phyloP scores from a whole-genome alignment of 2,113 vertebrate genomes.

The Pycnonotus jocosus region DNA sequence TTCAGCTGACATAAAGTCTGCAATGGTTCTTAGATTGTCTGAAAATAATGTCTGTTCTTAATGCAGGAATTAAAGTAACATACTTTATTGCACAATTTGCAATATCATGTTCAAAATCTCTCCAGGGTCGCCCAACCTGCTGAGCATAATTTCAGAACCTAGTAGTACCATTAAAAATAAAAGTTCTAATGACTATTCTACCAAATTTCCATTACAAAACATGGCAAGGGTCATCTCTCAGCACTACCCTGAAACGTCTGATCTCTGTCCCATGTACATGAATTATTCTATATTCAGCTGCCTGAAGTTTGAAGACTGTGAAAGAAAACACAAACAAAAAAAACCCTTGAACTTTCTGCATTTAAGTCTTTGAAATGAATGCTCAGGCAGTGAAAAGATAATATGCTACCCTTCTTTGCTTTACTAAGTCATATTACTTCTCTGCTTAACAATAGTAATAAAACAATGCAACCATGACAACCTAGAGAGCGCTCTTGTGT shows the following conservation, averaged over 20 bases:
- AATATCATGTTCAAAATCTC: not conserved
- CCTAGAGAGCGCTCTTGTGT: not conserved
- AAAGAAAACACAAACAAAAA: fast-evolving
- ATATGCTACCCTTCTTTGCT: not conserved
- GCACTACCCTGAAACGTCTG: not conserved
- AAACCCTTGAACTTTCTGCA: not conserved
- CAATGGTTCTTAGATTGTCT: not conserved
- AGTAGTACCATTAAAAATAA: not conserved
- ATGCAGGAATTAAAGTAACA: not conserved
- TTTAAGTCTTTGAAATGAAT: not conserved
- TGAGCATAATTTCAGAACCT: constrained; percentile 16
- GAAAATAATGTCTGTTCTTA: not conserved
- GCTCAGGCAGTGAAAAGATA: not conserved
- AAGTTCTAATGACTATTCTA: not conserved
- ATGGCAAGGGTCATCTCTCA: not conserved
- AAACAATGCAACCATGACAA: constrained; percentile 13
- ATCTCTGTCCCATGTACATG: not conserved
- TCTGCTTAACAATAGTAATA: not conserved
- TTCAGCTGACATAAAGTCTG: not conserved
- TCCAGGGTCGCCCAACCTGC: not conserved
- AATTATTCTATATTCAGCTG: not conserved
- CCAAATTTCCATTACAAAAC: not conserved
- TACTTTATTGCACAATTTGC: not conserved
- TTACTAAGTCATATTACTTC: not conserved
- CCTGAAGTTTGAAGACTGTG: not conserved